A percentile compares a stretch with the other conserved stretches of the same genome.
phyloP scores from a whole-genome alignment of 2,113 vertebrate species.

The Nibea coibor region DNA sequence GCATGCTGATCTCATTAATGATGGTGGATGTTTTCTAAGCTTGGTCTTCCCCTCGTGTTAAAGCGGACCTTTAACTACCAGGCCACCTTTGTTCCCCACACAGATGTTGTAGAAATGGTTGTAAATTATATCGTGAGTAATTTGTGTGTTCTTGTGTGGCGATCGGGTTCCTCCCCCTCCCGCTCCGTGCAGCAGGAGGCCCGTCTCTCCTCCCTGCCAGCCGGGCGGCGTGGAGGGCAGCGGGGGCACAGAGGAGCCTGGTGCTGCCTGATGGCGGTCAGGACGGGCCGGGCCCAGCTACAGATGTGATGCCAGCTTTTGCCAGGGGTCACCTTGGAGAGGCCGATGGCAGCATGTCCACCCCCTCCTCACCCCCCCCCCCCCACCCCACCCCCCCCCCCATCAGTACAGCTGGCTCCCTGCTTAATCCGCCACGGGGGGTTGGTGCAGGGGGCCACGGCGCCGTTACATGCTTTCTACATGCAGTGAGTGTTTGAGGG shows the following conservation, averaged over 20 bases:
- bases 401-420: slow-evolving; percentile 60
- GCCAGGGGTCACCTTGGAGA: slow-evolving; percentile 73
- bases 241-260: slow-evolving; percentile 38
- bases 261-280: slow-evolving; percentile 68
- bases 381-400: not conserved
- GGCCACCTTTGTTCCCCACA: not conserved
- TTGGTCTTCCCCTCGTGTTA: not conserved
- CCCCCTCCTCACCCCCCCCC: not conserved
- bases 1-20: not conserved
- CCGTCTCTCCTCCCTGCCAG: slow-evolving; percentile 27
- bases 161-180: not conserved
- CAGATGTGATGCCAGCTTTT: slow-evolving; percentile 77
- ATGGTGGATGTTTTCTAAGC: not conserved
- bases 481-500: not conserved
- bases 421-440: slow-evolving; percentile 63
- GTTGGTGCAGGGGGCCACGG: not conserved
- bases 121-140: not conserved
- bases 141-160: not conserved
- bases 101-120: not conserved
- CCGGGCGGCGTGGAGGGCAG: slow-evolving; percentile 52
- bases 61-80: not conserved
- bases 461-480: slow-evolving; percentile 7
- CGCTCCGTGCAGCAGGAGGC: slow-evolving; percentile 20
- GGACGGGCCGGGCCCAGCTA: slow-evolving; percentile 48
- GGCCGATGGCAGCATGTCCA: slow-evolving; percentile 55